Evolutionary conservation across 30 jellyfish, hydroid and myxozoan genomes (phyloP).

Genomic region (Aurelia sp.): DNA sequence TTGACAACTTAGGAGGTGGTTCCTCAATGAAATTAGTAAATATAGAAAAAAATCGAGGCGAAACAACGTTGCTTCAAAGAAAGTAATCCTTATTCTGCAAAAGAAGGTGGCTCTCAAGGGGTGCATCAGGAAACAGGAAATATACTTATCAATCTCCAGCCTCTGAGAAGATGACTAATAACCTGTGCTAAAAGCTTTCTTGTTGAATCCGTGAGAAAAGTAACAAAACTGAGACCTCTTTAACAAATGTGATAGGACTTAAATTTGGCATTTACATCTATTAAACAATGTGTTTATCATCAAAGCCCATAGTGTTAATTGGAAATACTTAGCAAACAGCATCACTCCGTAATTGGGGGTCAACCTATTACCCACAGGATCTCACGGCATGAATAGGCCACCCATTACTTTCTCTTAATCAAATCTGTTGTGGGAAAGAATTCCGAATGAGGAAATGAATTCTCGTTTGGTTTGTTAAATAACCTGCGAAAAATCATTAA

Average conservation of each 20-base stretch:
- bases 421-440: too few relatives aligned
- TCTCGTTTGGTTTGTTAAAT: too few relatives aligned
- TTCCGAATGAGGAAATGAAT: too few relatives aligned
- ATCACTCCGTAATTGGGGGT: slow-evolving; percentile 31
- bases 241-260: not conserved
- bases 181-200: not conserved
- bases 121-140: not conserved
- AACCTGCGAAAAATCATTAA: too few relatives aligned
- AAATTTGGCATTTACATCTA: not conserved
- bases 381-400: slow-evolving; percentile 7
- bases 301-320: slow-evolving; percentile 24
- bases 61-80: too few relatives aligned
- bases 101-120: too few relatives aligned
- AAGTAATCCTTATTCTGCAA: too few relatives aligned
- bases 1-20: too few relatives aligned
- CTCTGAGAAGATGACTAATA: slow-evolving; percentile 7
- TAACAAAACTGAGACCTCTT: not conserved
- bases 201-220: slow-evolving; percentile 26
- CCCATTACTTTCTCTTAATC: slow-evolving; percentile 11
- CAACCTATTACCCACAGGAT: not conserved
- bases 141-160: slow-evolving; percentile 3
- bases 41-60: too few relatives aligned
- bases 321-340: slow-evolving; percentile 8
- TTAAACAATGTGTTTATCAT: slow-evolving; percentile 1
- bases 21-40: too few relatives aligned